A percentile compares a stretch with the other conserved stretches of the same genome.
Conservation (phyloP, 2,797 vertebrate species). For the Leptodactylus fallax region DNA sequence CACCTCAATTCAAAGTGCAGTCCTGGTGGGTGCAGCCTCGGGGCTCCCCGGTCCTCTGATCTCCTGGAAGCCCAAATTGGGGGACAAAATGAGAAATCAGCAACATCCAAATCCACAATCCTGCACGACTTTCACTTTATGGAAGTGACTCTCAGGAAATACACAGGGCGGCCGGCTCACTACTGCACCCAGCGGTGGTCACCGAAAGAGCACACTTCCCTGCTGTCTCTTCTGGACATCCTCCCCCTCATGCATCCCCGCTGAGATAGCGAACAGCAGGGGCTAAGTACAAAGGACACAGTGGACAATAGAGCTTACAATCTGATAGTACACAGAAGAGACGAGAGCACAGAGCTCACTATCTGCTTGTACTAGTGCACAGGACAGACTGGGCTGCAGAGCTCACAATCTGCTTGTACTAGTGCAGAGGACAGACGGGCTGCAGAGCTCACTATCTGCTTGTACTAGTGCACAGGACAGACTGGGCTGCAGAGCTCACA, state of each 20-base stretch:
- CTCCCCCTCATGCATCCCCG: too few species aligned
- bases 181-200: not conserved
- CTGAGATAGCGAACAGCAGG: too few species aligned
- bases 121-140: conserved; percentile 52
- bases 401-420: too few species aligned
- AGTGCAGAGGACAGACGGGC: too few species aligned
- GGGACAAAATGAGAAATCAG: not conserved
- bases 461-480: too few species aligned
- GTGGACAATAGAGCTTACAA: too few species aligned
- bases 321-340: too few species aligned
- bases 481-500: too few species aligned
- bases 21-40: not conserved
- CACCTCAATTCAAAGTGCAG: not conserved
- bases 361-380: not conserved
- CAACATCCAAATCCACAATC: not conserved
- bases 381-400: too few species aligned
- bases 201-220: not conserved
- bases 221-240: too few species aligned
- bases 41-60: not conserved
- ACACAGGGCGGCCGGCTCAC: not conserved
- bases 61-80: not conserved
- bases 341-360: not conserved
- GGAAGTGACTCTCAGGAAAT: conserved; percentile 53
- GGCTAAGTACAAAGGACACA: too few species aligned
- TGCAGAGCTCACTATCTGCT: too few species aligned